These are phyloP conservation scores for Typhlichthys subterraneus DNA, from an alignment of 2,797 vertebrate species.

Conservation along the genomic window DNA sequence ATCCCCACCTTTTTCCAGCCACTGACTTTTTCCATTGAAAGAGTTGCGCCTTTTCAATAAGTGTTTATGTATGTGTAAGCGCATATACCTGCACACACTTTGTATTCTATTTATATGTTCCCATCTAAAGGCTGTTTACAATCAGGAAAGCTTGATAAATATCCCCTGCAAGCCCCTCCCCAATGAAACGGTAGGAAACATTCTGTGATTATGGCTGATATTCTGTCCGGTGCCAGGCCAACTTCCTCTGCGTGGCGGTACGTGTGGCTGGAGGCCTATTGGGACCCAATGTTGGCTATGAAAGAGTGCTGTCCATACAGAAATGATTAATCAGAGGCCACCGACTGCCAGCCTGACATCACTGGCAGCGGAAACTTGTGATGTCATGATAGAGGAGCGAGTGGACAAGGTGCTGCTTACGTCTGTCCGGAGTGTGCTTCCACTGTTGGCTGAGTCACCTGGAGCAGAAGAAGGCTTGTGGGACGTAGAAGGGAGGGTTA, in stretches of 20 bases:
- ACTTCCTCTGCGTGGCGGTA: constrained; percentile 30
- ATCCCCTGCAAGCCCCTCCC: constrained; percentile 35
- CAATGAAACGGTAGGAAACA: constrained; percentile 42
- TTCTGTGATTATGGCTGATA: constrained; percentile 28
- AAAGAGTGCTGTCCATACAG: no score
- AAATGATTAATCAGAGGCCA: constrained; percentile 51
- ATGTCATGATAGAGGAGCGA: constrained; percentile 36
- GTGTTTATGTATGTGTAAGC: constrained; percentile 15
- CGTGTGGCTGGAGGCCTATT: constrained; percentile 30
- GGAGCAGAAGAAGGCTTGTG: constrained; percentile 23
- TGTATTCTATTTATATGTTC: background rate
- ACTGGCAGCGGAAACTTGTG: constrained; percentile 43
- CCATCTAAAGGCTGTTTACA: constrained; percentile 51
- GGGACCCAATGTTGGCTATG: constrained; percentile 26
- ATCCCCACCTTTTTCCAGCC: constrained; percentile 60
- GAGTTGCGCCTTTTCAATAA: constrained; percentile 13
- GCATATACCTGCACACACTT: background rate
- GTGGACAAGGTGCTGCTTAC: constrained; percentile 20
- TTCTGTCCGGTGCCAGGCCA: constrained; percentile 32
- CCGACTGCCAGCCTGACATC: constrained; percentile 42
- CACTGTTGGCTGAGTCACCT: constrained; percentile 44
- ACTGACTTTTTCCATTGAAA: constrained; percentile 42
- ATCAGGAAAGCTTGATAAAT: constrained; percentile 49
- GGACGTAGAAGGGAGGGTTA: constrained; percentile 21
- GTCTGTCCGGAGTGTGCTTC: constrained; percentile 25